phyloP scores from a whole-genome alignment of 2,888 invertebrate species.

The Azorinus chamasolen region DNA sequence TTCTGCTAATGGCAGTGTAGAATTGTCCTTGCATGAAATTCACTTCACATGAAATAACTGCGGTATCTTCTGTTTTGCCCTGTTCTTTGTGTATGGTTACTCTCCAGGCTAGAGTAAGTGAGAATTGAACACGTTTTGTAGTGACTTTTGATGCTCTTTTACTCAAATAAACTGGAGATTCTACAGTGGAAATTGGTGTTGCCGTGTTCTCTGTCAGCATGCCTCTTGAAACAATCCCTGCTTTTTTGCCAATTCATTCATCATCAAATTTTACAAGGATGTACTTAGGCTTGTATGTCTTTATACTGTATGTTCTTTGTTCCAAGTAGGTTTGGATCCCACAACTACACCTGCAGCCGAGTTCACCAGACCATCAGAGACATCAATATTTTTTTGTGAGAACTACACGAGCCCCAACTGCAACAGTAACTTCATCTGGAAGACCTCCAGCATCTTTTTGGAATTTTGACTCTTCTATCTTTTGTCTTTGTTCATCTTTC shows the following conservation, averaged over 20 bases:
- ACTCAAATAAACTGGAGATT: no score
- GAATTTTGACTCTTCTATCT: slow-evolving; percentile 13
- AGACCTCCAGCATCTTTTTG: slow-evolving; percentile 24
- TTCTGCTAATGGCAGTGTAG: slow-evolving; percentile 40
- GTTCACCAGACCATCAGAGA: slow-evolving; percentile 45
- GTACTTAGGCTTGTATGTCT: slow-evolving; percentile 31
- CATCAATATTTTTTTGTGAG: slow-evolving; percentile 49
- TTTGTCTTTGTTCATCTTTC: slow-evolving; percentile 39
- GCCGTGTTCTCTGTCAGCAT: slow-evolving; percentile 2
- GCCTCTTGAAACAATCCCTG: neutral
- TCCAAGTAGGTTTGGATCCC: slow-evolving; percentile 16
- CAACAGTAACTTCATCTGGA: slow-evolving; percentile 19
- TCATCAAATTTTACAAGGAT: slow-evolving; percentile 34
- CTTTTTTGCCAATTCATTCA: slow-evolving; percentile 17
- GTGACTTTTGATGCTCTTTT: no score
- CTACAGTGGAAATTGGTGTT: slow-evolving; percentile 9
- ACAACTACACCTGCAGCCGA: slow-evolving; percentile 23
- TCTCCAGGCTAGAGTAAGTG: slow-evolving; percentile 1
- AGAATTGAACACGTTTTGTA: no score
- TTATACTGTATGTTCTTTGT: slow-evolving; percentile 2
- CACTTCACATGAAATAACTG: slow-evolving; percentile 26
- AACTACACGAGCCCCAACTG: slow-evolving; percentile 30
- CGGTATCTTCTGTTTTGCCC: slow-evolving; percentile 37
- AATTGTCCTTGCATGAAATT: slow-evolving; percentile 29
- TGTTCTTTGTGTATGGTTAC: no score